Evolutionary conservation across 2,888 invertebrate species (phyloP).

Genomic region (Chaetogeoica ovagalla): DNA sequence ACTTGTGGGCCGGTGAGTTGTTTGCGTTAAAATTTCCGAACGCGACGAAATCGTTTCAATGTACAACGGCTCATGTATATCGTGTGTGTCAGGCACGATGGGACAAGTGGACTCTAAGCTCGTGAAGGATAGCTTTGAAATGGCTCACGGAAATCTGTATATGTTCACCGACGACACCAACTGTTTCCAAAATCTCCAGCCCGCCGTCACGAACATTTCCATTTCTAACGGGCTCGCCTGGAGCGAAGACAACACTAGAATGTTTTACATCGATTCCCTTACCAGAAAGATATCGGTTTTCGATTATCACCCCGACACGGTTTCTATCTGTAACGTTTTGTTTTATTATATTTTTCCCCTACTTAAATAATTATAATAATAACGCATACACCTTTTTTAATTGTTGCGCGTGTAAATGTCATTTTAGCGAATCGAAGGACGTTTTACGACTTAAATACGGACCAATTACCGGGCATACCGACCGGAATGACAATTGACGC

Average conservation of each 20-base stretch:
- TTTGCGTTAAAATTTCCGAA: no score
- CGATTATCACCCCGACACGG: slow-evolving; percentile 67
- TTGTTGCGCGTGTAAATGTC: background rate
- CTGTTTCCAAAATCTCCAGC: slow-evolving; percentile 54
- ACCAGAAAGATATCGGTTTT: slow-evolving; percentile 70
- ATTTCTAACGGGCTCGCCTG: slow-evolving; percentile 80
- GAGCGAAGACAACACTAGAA: slow-evolving; percentile 69
- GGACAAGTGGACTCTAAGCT: slow-evolving; percentile 62
- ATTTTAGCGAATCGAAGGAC: slow-evolving; percentile 57
- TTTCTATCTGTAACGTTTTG: slow-evolving; percentile 54
- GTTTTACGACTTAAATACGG: slow-evolving; percentile 57
- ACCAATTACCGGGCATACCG: slow-evolving; percentile 57
- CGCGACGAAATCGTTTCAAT: no score
- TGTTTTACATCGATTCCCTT: slow-evolving; percentile 79
- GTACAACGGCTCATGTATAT: no score
- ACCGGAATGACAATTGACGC: slow-evolving; percentile 63
- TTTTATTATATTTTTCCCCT: background rate
- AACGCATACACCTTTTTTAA: background rate
- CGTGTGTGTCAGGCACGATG: slow-evolving; percentile 65
- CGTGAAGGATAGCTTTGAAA: slow-evolving; percentile 60
- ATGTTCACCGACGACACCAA: slow-evolving; percentile 60
- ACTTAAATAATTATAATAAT: background rate
- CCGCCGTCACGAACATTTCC: slow-evolving; percentile 62
- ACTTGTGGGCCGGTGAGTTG: slow-evolving; percentile 69
- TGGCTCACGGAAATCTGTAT: slow-evolving; percentile 67